Conservation (phyloP, 2,113 vertebrate species). For the Osmerus eperlanus region DNA sequence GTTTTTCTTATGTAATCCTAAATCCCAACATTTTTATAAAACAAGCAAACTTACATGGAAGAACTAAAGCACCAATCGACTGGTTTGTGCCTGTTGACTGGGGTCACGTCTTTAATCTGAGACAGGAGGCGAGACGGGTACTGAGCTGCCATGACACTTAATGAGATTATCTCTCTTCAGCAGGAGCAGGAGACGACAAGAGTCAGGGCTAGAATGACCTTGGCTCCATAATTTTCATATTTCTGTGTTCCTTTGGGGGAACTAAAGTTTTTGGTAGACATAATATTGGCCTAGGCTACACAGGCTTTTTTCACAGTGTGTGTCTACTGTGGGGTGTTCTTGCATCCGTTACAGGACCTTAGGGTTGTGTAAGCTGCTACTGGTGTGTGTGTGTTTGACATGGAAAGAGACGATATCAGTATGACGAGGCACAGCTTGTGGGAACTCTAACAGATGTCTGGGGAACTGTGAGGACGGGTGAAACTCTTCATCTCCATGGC, state of each 20-base stretch:
- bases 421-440: constrained; percentile 13
- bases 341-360: background rate
- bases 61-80: too few relatives aligned
- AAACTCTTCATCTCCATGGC: background rate
- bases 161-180: background rate
- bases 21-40: too few relatives aligned
- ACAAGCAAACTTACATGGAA: too few relatives aligned
- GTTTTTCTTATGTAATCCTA: too few relatives aligned
- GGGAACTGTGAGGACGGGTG: background rate
- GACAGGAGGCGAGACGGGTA: background rate
- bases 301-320: too few relatives aligned
- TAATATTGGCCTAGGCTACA: too few relatives aligned
- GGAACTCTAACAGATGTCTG: constrained; percentile 6
- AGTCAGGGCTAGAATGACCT: background rate
- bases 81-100: background rate
- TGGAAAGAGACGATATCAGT: background rate
- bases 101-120: background rate
- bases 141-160: background rate
- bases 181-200: background rate
- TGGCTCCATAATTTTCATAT: too few relatives aligned
- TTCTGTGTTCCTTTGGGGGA: too few relatives aligned
- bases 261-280: too few relatives aligned
- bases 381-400: background rate
- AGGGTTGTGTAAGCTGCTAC: too few relatives aligned
- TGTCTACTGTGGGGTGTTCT: background rate